Evolutionary conservation across 2,888 invertebrate species (phyloP), one percentile per base, ranked within the genome.

Genomic region (Lottia gigantea): DNA sequence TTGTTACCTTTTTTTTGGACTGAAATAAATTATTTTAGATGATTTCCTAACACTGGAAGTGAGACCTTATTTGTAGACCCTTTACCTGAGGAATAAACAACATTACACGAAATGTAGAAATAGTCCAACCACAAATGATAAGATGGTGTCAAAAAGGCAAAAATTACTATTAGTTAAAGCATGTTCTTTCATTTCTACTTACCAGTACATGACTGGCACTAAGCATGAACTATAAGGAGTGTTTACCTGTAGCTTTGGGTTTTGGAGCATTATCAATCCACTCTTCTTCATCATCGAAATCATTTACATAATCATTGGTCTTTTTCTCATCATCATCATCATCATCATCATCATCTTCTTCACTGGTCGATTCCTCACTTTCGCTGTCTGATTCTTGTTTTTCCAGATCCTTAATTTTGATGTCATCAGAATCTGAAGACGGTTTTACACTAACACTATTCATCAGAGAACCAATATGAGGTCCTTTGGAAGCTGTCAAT

Each of bases 281-380:
- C 46, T 80, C 81, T 19, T 83, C 82, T 40, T 82, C 81, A 72
- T 81, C 82, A 73, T 83, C 85, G 79, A 82, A 83, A 25, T 82
- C 78, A 14, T 66, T 46, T 8, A 23, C 71, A 55, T 64, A n/a
- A n/a, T 65, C 47, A n/a, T 61, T n/a, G 31, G n/a, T 8, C 40
- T 19, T n/a, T 64, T 25, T 19, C 47, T 62, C 46, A 47, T 31
- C 49, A 49, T 78, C 75, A n/a, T 72, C 71, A 49, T 76, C 78
- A 19, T 77, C 74, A 66, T 76, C 77, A 61, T 67, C 68, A 62
- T 71, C 67, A 19, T 25, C 19, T 25, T 68, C 64, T 25, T 70
- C 70, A 46, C 67, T 47, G 65, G 68, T 69, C 45, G 72, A 68
- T 31, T 67, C 68, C 23, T 73, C 78, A 65, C 69, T 74, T 47